phyloP scores from a whole-genome alignment of 2,888 invertebrate genomes.

The Cephus sareptanus region DNA sequence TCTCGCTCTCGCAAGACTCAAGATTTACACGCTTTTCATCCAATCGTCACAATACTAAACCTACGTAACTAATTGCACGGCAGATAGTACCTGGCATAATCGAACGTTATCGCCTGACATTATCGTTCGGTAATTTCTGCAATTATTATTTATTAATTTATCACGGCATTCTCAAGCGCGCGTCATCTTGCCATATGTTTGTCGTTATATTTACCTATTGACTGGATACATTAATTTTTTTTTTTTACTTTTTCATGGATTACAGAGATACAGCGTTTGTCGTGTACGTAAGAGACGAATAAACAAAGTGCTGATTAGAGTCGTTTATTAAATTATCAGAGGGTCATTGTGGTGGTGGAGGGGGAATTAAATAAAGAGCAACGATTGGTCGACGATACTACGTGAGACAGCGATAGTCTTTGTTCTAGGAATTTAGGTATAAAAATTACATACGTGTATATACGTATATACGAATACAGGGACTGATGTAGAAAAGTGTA shows the following conservation, averaged over 20 bases:
- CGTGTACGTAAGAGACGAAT: neutral
- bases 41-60: neutral
- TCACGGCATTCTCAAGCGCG: constrained; percentile 1
- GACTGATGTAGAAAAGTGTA: neutral
- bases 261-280: neutral
- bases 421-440: neutral
- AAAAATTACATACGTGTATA: neutral
- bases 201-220: neutral
- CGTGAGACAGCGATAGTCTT: neutral
- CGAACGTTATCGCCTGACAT: neutral
- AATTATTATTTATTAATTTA: constrained; percentile 12
- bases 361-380: neutral
- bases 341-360: neutral
- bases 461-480: no score
- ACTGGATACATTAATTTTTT: neutral
- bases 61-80: neutral
- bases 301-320: neutral
- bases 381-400: neutral
- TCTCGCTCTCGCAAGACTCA: no score
- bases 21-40: neutral
- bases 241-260: neutral
- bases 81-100: neutral
- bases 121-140: constrained; percentile 9
- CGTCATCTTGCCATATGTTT: neutral
- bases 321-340: neutral